Evolutionary conservation across 2,888 invertebrate genomes (phyloP), one percentile per base, ranked within the genome.

Genomic region (Plagodis dolabraria): DNA sequence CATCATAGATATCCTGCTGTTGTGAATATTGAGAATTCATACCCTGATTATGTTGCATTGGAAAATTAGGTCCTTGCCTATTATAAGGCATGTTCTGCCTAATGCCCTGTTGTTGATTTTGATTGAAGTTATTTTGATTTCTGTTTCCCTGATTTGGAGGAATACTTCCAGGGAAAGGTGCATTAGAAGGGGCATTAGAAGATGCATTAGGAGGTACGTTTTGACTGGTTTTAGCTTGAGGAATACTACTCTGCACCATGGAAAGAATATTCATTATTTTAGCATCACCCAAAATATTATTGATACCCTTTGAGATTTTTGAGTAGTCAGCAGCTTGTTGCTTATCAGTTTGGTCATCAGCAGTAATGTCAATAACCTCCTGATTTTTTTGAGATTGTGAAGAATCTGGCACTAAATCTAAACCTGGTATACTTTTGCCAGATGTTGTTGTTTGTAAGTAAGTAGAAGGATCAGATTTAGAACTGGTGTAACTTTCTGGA

Each of bases 361-460:
- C 85, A 63, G 85, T 83, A 44, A 91, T 86, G 61, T 89, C 88
- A 67, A 89, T 82, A 10, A 89, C 78, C 54, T 88, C 86, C 48
- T 74, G 74, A 33, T 71, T 70, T 50, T 66, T 70, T 22, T 61
- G 71, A 12, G 46, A 40, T 45, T 85, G 85, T 60, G 68, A 76
- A 11, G 42, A 5, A 5, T 94, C 93, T 65, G 90, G 92, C 8
- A 95, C 94, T 61, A 96, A 92, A 90, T 96, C 96, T 58, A 96
- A 89, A 0, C 96, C 96, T 8, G 96, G 96, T 75, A 96, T 96
- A 45, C 94, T 95, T 71, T 94, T 94, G 52, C 77, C 72, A 34
- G 82, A 73, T 40, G 75, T 80, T 75, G 72, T 79, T 57, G 77
- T 71, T 34, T 84, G 82, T 45, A 92, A 70, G 72, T 91, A 92